phyloP scores from a whole-genome alignment of 2,797 vertebrate genomes.

The Pseudochaenichthys georgianus region DNA sequence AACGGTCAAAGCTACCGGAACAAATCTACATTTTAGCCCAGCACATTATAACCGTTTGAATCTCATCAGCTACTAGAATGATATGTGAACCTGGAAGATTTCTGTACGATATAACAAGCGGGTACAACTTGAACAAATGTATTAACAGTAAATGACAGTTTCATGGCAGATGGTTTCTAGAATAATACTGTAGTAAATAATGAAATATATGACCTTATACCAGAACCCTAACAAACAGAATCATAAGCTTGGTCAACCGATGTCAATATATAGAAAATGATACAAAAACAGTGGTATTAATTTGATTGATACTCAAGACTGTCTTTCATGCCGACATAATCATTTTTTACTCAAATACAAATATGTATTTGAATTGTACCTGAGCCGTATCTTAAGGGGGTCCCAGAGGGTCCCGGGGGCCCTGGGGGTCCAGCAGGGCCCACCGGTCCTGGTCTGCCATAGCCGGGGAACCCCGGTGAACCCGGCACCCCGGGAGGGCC shows the following conservation, averaged over 20 bases:
- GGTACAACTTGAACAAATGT: too few relatives aligned
- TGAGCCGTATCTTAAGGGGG: conserved; percentile 83
- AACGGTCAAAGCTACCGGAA: conserved; percentile 79
- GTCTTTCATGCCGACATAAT: too few relatives aligned
- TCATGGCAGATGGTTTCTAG: too few relatives aligned
- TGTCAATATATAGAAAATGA: too few relatives aligned
- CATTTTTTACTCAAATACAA: too few relatives aligned
- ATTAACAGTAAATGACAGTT: too few relatives aligned
- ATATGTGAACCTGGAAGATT: neutral
- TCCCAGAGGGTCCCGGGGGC: conserved; percentile 86
- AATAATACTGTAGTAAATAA: too few relatives aligned
- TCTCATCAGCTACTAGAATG: neutral
- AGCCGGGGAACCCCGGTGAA: conserved; percentile 89
- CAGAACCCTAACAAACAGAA: too few relatives aligned
- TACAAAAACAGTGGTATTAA: too few relatives aligned
- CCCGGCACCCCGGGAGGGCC: conserved; percentile 91
- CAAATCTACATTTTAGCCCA: conserved; percentile 28
- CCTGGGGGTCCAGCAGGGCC: conserved; percentile 91
- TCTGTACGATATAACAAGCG: neutral
- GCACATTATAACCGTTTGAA: neutral
- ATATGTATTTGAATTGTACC: conserved; percentile 74
- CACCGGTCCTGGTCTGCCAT: conserved; percentile 87
- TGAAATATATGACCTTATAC: too few relatives aligned
- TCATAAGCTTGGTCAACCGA: too few relatives aligned
- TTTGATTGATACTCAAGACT: too few relatives aligned